These are phyloP conservation scores for Dynastes tityus DNA, from an alignment of 2,888 invertebrate genomes.

Conservation along the genomic window DNA sequence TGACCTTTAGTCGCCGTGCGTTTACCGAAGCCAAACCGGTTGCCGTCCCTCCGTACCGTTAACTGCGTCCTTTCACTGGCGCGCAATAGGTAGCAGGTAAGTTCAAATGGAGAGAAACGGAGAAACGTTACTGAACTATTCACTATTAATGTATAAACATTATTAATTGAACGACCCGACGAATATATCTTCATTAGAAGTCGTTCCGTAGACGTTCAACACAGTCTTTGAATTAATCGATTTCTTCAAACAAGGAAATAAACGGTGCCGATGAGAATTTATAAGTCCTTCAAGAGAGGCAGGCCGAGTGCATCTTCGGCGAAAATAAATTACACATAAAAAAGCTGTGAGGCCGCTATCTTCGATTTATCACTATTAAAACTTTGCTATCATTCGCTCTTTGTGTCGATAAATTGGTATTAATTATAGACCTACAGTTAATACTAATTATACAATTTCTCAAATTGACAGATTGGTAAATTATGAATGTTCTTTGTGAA, in stretches of 20 bases:
- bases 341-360: neutral
- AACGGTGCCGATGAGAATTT: slow-evolving; percentile 29
- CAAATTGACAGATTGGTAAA: too few relatives aligned
- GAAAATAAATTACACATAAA: slow-evolving; percentile 21
- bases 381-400: neutral
- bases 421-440: neutral
- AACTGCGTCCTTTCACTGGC: neutral
- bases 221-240: slow-evolving; percentile 23
- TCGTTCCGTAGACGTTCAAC: slow-evolving; percentile 19
- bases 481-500: too few relatives aligned
- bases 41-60: neutral
- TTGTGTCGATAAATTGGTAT: neutral
- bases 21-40: slow-evolving; percentile 15
- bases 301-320: neutral
- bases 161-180: slow-evolving; percentile 23
- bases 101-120: neutral
- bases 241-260: slow-evolving; percentile 19
- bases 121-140: neutral
- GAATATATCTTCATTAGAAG: slow-evolving; percentile 29
- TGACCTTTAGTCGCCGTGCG: slow-evolving; percentile 31
- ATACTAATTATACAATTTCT: neutral
- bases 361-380: slow-evolving; percentile 27
- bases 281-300: slow-evolving; percentile 11
- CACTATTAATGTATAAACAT: slow-evolving; percentile 26
- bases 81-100: neutral